These are phyloP conservation scores for Mastacembelus armatus DNA, from an alignment of 2,797 vertebrate genomes.

Conservation along the genomic window DNA sequence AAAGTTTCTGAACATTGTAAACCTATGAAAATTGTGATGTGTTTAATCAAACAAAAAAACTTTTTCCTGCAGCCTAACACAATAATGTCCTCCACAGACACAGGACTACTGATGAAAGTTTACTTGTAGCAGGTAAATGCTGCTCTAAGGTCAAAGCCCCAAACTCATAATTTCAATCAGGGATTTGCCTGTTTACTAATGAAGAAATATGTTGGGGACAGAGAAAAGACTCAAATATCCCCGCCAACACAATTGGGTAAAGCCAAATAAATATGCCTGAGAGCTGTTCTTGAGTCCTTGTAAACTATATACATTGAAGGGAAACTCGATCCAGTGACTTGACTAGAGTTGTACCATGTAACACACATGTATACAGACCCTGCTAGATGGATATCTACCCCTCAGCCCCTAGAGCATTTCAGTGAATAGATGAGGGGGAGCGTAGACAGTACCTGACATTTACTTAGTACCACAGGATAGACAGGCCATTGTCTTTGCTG, in stretches of 20 bases:
- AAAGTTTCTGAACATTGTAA: not conserved
- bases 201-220: not conserved
- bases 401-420: slow-evolving; percentile 68
- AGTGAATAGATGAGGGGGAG: slow-evolving; percentile 75
- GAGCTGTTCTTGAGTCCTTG: slow-evolving; percentile 34
- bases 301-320: slow-evolving; percentile 58
- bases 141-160: slow-evolving; percentile 1
- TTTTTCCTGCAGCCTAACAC: slow-evolving; percentile 11
- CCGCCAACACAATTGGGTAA: not conserved
- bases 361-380: slow-evolving; percentile 69
- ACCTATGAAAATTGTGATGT: not conserved
- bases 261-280: slow-evolving; percentile 18
- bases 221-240: not conserved
- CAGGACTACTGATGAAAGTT: not conserved
- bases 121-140: not conserved
- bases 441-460: slow-evolving; percentile 80
- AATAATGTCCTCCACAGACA: not conserved
- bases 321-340: slow-evolving; percentile 59
- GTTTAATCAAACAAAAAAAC: not conserved
- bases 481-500: slow-evolving; percentile 78
- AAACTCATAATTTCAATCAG: slow-evolving; percentile 1
- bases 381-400: slow-evolving; percentile 69
- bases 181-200: slow-evolving; percentile 2
- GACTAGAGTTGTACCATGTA: slow-evolving; percentile 62
- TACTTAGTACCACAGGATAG: slow-evolving; percentile 73